Percentiles rank a stretch among this genome's conserved stretches.
Evolutionary conservation across 2,888 invertebrate species (phyloP).

Genomic region (Parnassius mnemosyne): DNA sequence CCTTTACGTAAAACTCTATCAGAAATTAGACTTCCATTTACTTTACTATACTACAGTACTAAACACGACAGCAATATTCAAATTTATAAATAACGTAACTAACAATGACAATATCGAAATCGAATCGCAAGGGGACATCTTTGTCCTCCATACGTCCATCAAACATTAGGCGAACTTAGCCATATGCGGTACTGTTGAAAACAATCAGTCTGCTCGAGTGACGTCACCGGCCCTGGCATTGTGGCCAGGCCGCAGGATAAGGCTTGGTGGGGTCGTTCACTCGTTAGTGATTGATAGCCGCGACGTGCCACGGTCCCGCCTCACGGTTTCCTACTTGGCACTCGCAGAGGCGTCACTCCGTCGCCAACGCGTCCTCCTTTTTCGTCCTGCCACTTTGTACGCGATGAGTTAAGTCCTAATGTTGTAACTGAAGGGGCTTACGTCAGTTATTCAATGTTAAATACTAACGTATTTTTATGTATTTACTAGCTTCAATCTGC

Average conservation of each 20-base stretch:
- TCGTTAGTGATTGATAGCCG: constrained; percentile 55
- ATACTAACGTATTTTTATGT: not conserved
- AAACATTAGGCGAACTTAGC: constrained; percentile 30
- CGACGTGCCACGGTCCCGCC: constrained; percentile 44
- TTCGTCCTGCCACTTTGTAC: constrained; percentile 14
- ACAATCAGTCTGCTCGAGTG: constrained; percentile 44
- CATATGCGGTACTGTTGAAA: constrained; percentile 37
- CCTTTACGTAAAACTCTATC: too few relatives aligned
- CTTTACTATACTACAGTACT: not conserved
- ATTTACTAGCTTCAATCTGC: not conserved
- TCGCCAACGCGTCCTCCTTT: constrained; percentile 27
- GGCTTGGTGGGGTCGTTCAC: constrained; percentile 56
- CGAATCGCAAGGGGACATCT: constrained; percentile 27
- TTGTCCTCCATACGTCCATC: constrained; percentile 39
- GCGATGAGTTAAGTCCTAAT: not conserved
- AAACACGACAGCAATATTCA: constrained; percentile 10
- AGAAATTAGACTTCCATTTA: too few relatives aligned
- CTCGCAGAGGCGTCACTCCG: constrained; percentile 27
- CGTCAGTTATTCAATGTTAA: not conserved
- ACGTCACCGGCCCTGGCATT: constrained; percentile 35
- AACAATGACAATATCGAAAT: constrained; percentile 15
- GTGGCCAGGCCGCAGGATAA: constrained; percentile 41
- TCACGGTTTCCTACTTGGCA: constrained; percentile 36
- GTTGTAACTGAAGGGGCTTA: too few relatives aligned
- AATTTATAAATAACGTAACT: constrained; percentile 7